Conservation (phyloP, 2,797 vertebrate species). For the Pseudocheirus occidentalis region DNA sequence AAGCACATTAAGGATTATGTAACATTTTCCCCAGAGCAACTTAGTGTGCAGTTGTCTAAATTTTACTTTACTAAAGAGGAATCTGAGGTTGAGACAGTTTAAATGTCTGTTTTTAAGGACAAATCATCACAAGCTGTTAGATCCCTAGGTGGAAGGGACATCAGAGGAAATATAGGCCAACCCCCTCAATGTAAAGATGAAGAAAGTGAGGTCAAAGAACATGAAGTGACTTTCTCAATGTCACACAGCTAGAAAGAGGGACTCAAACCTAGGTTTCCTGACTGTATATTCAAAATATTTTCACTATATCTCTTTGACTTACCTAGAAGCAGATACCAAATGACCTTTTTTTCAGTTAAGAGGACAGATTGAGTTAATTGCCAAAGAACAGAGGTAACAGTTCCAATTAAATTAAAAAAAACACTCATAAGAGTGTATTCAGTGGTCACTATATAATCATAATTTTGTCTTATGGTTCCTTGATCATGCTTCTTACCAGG, state of each 20-base stretch:
- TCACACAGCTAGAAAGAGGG: not conserved
- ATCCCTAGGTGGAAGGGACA: not conserved
- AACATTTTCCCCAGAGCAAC: not conserved
- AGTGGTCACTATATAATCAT: not conserved
- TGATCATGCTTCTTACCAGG: not conserved
- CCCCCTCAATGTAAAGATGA: not conserved
- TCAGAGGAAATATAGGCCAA: not conserved
- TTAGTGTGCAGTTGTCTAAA: not conserved
- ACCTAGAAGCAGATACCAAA: not conserved
- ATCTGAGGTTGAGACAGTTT: not conserved
- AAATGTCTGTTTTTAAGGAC: not conserved
- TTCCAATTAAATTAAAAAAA: not conserved
- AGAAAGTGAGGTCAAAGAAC: not conserved
- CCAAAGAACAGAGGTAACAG: not conserved
- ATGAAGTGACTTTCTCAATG: not conserved
- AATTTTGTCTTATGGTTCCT: not conserved
- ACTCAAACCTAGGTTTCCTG: not conserved
- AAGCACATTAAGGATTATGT: not conserved
- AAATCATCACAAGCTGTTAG: not conserved
- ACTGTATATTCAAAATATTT: not conserved
- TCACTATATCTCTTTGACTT: not conserved
- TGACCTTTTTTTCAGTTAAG: not conserved
- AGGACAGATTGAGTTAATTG: not conserved
- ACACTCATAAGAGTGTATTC: not conserved
- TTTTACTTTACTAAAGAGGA: not conserved